Percentiles rank a stretch among this genome's conserved stretches.
phyloP scores from a whole-genome alignment of 2,888 invertebrate genomes.

The Leptopilina drosophilae region DNA sequence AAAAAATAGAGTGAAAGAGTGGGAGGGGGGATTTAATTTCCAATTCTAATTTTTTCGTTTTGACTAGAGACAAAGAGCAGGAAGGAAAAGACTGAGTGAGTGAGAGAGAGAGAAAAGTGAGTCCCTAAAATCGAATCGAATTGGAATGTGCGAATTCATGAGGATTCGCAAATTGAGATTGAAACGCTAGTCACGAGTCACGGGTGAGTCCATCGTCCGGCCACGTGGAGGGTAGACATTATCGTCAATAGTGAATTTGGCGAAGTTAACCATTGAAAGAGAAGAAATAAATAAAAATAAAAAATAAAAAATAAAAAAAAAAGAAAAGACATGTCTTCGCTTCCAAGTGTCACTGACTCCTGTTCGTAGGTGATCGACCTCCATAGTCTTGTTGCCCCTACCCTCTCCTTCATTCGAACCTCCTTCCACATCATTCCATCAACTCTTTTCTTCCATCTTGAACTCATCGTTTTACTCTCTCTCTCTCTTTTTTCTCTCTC shows the following conservation, averaged over 20 bases:
- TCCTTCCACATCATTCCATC: slow-evolving; percentile 15
- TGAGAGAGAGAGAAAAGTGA: no score
- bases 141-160: slow-evolving; percentile 19
- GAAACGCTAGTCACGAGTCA: slow-evolving; percentile 37
- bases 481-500: neutral
- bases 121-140: neutral
- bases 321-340: slow-evolving; percentile 50
- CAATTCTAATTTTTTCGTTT: no score
- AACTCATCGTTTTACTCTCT: slow-evolving; percentile 57
- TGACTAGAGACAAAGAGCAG: no score
- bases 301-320: slow-evolving; percentile 45
- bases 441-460: slow-evolving; percentile 54
- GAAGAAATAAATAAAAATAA: slow-evolving; percentile 47
- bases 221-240: slow-evolving; percentile 51
- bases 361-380: slow-evolving; percentile 77
- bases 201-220: slow-evolving; percentile 38
- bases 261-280: slow-evolving; percentile 57
- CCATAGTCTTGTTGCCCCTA: slow-evolving; percentile 69
- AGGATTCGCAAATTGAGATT: slow-evolving; percentile 21
- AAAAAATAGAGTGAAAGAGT: no score
- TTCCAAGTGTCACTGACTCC: slow-evolving; percentile 76
- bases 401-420: slow-evolving; percentile 39
- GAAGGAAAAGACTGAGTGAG: no score
- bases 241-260: slow-evolving; percentile 52
- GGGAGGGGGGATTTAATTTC: no score